Conservation (phyloP, 2,113 vertebrate genomes). For the Equus quagga region DNA sequence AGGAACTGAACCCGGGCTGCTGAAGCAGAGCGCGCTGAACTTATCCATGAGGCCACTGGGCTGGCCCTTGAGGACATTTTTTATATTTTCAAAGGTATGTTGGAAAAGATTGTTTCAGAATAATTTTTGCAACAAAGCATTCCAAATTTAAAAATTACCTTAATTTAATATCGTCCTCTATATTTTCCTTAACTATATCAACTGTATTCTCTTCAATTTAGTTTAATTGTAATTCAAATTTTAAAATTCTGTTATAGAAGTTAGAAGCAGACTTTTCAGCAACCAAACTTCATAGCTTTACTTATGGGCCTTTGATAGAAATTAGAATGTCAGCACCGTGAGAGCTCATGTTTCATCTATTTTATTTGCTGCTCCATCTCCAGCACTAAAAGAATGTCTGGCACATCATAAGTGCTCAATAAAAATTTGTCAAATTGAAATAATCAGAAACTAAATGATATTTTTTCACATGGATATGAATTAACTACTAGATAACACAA, state of each 20-base stretch:
- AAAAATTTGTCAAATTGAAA: not conserved
- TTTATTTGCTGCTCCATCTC: not conserved
- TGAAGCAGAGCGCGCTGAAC: too few relatives aligned
- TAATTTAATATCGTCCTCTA: not conserved
- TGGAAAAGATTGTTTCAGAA: not conserved
- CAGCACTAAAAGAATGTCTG: not conserved
- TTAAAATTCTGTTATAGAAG: not conserved
- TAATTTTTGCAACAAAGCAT: slow-evolving; percentile 29
- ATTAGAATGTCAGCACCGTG: not conserved
- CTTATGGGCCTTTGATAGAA: not conserved
- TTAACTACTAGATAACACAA: not conserved
- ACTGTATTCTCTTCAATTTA: not conserved
- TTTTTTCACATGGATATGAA: not conserved
- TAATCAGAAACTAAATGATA: not conserved
- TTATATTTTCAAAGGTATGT: not conserved
- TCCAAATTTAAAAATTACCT: not conserved
- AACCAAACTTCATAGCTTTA: not conserved
- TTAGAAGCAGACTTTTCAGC: not conserved
- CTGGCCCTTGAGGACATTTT: not conserved
- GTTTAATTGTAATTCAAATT: slow-evolving; percentile 6
- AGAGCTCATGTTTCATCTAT: not conserved
- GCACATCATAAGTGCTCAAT: not conserved
- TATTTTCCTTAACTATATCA: not conserved
- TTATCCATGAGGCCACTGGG: too few relatives aligned
- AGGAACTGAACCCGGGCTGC: too few relatives aligned